phyloP scores from a whole-genome alignment of 2,888 invertebrate species.

The Drosophila nr. perissopoda region DNA sequence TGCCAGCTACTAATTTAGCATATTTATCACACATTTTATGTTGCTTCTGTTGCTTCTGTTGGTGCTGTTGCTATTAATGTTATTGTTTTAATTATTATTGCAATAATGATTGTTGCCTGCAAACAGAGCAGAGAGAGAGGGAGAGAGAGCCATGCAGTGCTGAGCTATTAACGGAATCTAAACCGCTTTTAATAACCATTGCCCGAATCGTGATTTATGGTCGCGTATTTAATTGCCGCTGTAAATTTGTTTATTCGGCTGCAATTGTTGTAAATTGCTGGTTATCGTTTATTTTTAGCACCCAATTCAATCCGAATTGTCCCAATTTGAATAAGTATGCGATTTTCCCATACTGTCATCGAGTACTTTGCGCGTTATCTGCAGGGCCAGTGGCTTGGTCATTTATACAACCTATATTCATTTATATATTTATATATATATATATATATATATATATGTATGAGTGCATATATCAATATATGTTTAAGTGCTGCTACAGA shows the following conservation, averaged over 20 bases:
- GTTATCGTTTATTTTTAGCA: slow-evolving; percentile 33
- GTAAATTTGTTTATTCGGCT: slow-evolving; percentile 60
- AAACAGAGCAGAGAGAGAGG: slow-evolving; percentile 18
- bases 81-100: slow-evolving; percentile 33
- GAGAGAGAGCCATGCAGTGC: not conserved
- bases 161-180: slow-evolving; percentile 24
- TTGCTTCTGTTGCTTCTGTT: slow-evolving; percentile 29
- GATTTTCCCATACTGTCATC: slow-evolving; percentile 17
- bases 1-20: slow-evolving; percentile 53
- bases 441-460: not conserved
- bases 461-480: not conserved
- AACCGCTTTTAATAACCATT: slow-evolving; percentile 56
- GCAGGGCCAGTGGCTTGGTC: slow-evolving; percentile 28
- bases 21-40: slow-evolving; percentile 64
- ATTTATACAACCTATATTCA: slow-evolving; percentile 4
- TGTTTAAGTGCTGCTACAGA: slow-evolving; percentile 2
- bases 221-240: slow-evolving; percentile 46
- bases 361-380: slow-evolving; percentile 15
- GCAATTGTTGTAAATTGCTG: slow-evolving; percentile 55
- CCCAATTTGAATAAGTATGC: slow-evolving; percentile 42
- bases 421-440: not conserved
- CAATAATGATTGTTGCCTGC: slow-evolving; percentile 34
- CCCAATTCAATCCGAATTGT: slow-evolving; percentile 26
- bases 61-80: slow-evolving; percentile 22
- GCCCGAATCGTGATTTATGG: slow-evolving; percentile 63